A percentile compares a stretch with the other conserved stretches of the same genome.
phyloP scores from a whole-genome alignment of 2,888 invertebrate genomes.

The Amphipyra berbera region DNA sequence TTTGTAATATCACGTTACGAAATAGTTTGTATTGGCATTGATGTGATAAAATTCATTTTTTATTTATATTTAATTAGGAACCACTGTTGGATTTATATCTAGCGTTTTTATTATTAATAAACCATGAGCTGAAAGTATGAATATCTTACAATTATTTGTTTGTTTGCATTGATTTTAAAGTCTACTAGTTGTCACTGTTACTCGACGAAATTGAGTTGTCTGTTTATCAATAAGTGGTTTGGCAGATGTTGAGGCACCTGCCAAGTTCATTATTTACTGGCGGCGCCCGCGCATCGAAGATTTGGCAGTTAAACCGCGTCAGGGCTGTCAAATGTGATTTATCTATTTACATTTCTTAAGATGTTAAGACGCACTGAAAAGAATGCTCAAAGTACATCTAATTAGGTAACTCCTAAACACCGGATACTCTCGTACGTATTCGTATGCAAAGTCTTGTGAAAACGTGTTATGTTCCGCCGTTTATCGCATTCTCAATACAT shows the following conservation, averaged over 20 bases:
- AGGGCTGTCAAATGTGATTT: constrained; percentile 34
- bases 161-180: constrained; percentile 2
- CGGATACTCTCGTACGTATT: constrained; percentile 49
- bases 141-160: neutral
- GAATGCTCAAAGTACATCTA: constrained; percentile 33
- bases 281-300: constrained; percentile 37
- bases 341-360: neutral
- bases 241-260: constrained; percentile 60
- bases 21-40: constrained; percentile 48
- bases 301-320: constrained; percentile 31
- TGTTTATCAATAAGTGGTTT: constrained; percentile 61
- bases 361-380: neutral
- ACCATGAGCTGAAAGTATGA: neutral
- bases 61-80: constrained; percentile 26
- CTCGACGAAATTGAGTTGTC: constrained; percentile 51
- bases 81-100: neutral
- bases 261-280: constrained; percentile 39
- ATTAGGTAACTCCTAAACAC: constrained; percentile 50
- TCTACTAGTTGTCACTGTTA: constrained; percentile 17
- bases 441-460: constrained; percentile 68
- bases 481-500: constrained; percentile 80
- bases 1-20: constrained; percentile 56
- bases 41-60: constrained; percentile 38
- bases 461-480: constrained; percentile 73
- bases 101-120: neutral